phyloP scores from a whole-genome alignment of 2,888 invertebrate genomes.

The Metallyticus violacea region DNA sequence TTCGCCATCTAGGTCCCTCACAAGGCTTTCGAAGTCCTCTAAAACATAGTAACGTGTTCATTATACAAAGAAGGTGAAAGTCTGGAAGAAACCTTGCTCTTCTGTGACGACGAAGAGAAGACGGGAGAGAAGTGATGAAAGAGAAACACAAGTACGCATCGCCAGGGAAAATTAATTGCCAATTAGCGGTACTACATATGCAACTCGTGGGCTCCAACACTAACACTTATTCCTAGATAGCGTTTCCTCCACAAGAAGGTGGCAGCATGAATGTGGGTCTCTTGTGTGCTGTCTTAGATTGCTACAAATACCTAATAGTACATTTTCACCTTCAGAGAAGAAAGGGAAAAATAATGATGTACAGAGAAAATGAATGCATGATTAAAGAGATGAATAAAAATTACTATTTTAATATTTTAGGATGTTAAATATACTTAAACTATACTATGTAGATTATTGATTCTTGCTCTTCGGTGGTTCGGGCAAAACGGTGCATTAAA shows the following conservation, averaged over 20 bases:
- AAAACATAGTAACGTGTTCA: background rate
- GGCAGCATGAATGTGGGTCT: background rate
- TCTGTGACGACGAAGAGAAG: background rate
- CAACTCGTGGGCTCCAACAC: background rate
- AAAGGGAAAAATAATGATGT: too few species aligned
- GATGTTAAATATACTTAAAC: too few species aligned
- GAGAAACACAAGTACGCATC: background rate
- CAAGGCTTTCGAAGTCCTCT: background rate
- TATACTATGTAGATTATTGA: too few species aligned
- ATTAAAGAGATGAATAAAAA: too few species aligned
- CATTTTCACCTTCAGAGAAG: background rate
- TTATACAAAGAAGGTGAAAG: background rate
- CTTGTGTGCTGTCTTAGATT: background rate
- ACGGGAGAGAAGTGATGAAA: background rate
- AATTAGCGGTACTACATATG: slow-evolving; percentile 3
- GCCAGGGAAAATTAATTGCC: background rate
- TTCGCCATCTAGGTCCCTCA: background rate
- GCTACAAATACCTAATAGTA: background rate
- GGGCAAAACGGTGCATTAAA: too few species aligned
- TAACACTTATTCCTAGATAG: background rate
- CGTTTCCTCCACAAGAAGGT: background rate
- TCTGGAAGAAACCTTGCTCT: background rate
- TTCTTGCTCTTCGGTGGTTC: too few species aligned
- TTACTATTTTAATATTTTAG: too few species aligned
- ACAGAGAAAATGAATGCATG: too few species aligned